These are phyloP conservation scores for Anarhynchus alexandrinus DNA, from an alignment of 2,113 vertebrate genomes.

Conservation along the genomic window DNA sequence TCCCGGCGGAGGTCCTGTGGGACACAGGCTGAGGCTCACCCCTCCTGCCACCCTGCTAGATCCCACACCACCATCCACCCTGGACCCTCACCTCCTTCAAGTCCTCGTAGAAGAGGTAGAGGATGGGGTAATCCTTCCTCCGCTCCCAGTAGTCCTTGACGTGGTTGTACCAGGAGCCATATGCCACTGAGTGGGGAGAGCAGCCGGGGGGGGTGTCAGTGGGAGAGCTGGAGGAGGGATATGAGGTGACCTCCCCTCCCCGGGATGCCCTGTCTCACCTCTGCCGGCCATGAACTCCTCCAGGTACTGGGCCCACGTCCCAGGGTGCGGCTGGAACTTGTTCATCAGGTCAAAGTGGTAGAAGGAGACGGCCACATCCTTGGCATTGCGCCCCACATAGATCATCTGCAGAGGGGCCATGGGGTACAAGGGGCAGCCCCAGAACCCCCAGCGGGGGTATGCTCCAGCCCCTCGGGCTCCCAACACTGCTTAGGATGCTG, in stretches of 20 bases:
- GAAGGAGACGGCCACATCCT: constrained; percentile 88
- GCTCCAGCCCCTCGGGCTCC: neutral
- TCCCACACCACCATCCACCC: no score
- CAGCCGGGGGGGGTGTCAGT: neutral
- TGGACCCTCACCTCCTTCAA: no score
- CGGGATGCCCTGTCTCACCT: constrained; percentile 49
- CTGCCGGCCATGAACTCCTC: constrained; percentile 81
- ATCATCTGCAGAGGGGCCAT: constrained; percentile 70
- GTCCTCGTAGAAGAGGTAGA: no score
- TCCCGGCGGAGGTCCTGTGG: no score
- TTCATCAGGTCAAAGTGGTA: constrained; percentile 89
- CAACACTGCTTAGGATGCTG: neutral
- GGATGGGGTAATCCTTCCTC: constrained; percentile 70
- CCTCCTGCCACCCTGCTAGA: no score
- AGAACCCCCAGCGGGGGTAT: neutral
- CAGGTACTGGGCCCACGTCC: constrained; percentile 82
- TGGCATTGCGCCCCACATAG: constrained; percentile 88
- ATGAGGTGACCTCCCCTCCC: no score
- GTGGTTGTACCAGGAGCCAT: constrained; percentile 88
- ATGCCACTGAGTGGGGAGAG: constrained; percentile 71
- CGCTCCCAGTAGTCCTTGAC: constrained; percentile 87
- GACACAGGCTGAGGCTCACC: no score
- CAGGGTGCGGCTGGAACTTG: constrained; percentile 74
- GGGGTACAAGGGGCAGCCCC: neutral
- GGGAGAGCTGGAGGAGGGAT: neutral